Evolutionary conservation across 2,797 vertebrate species (phyloP).

Genomic region (Gallinago nigripennis): DNA sequence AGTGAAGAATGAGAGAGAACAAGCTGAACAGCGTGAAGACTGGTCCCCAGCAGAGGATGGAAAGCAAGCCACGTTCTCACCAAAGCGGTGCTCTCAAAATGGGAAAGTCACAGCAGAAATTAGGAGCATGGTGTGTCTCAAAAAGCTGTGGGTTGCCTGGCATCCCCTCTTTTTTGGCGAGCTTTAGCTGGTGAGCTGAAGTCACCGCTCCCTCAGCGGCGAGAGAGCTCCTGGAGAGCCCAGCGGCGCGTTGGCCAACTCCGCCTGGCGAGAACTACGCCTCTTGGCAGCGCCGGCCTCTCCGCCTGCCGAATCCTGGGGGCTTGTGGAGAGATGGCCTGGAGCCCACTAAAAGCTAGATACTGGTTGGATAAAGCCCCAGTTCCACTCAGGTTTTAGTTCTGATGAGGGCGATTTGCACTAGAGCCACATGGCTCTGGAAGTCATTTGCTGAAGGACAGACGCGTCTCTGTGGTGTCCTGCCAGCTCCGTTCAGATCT

Average conservation of each 20-base stretch:
- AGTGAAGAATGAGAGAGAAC: not conserved
- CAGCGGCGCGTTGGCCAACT: not conserved
- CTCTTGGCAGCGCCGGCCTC: not conserved
- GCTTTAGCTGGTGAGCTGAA: not conserved
- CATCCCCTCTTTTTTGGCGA: not conserved
- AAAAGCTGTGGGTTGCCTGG: not conserved
- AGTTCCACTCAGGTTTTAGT: not conserved
- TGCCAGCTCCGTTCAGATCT: not conserved
- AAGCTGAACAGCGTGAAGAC: not conserved
- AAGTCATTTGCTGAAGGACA: not conserved
- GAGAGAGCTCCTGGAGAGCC: not conserved
- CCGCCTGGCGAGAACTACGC: not conserved
- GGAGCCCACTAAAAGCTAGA: not conserved
- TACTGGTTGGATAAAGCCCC: not conserved
- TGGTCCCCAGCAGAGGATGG: not conserved
- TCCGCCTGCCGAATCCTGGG: not conserved
- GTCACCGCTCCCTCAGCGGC: not conserved
- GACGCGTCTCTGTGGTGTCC: fast-evolving
- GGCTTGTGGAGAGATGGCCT: not conserved
- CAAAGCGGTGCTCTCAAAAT: not conserved
- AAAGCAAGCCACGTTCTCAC: not conserved
- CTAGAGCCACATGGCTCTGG: not conserved
- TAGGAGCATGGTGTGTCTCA: not conserved
- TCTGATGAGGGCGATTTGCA: not conserved
- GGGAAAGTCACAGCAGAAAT: not conserved